A percentile compares a stretch with the other conserved stretches of the same genome.
Conservation (phyloP, 2,113 vertebrate genomes). For the Pimephales promelas region DNA sequence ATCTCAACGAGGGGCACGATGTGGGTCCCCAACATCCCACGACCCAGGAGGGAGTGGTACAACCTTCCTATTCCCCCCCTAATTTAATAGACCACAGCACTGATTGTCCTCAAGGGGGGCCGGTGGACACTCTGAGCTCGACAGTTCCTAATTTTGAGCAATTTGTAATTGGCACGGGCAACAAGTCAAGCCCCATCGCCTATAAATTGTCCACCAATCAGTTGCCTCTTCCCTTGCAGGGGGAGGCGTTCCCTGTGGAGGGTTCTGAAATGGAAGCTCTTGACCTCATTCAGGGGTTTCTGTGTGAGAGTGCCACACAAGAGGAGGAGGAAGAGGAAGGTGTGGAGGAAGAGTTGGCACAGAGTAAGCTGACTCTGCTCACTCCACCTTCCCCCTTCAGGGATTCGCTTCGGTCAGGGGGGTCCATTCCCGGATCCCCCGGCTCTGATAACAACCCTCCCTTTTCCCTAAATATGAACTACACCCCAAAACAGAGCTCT, state of each 20-base stretch:
- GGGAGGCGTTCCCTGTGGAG: slow-evolving; percentile 69
- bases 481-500: slow-evolving; percentile 92
- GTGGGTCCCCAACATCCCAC: slow-evolving; percentile 63
- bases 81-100: slow-evolving; percentile 70
- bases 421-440: slow-evolving; percentile 83
- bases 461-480: slow-evolving; percentile 80
- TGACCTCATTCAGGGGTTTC: slow-evolving; percentile 87
- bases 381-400: slow-evolving; percentile 96
- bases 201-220: slow-evolving; percentile 71
- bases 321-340: slow-evolving; percentile 70
- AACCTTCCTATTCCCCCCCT: slow-evolving; percentile 76
- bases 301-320: slow-evolving; percentile 81
- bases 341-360: slow-evolving; percentile 69
- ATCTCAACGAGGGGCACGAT: slow-evolving; percentile 83
- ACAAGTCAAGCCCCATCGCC: slow-evolving; percentile 63
- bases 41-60: slow-evolving; percentile 69
- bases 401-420: slow-evolving; percentile 90
- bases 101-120: slow-evolving; percentile 80
- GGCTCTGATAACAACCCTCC: slow-evolving; percentile 83
- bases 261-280: slow-evolving; percentile 77
- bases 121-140: slow-evolving; percentile 78
- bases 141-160: slow-evolving; percentile 74
- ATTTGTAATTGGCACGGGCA: slow-evolving; percentile 61
- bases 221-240: slow-evolving; percentile 73
- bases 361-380: slow-evolving; percentile 82